These are phyloP conservation scores for Melipona quadrifasciata DNA, from an alignment of 1,140 invertebrate genomes.

Conservation along the genomic window DNA sequence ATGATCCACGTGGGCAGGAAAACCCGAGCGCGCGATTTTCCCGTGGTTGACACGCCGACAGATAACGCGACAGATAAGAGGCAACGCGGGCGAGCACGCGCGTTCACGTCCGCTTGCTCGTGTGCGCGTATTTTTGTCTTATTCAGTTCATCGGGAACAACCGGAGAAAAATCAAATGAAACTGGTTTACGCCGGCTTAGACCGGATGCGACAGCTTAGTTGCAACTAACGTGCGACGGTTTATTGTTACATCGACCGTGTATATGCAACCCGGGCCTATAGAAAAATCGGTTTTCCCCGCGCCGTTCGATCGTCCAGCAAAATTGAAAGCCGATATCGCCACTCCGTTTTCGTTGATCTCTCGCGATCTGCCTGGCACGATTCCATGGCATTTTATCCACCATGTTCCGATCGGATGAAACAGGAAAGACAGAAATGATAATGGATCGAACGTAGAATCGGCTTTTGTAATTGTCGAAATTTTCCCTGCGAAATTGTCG, in stretches of 20 bases:
- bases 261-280: background rate
- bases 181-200: slow-evolving; percentile 41
- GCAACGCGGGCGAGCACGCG: background rate
- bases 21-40: slow-evolving; percentile 10
- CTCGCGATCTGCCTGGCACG: slow-evolving; percentile 1
- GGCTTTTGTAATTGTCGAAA: background rate
- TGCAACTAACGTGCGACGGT: slow-evolving; percentile 12
- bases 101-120: background rate
- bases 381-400: background rate
- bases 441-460: background rate
- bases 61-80: slow-evolving; percentile 45
- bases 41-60: background rate
- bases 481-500: background rate
- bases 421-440: background rate
- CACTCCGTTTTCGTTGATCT: background rate
- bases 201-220: slow-evolving; percentile 26
- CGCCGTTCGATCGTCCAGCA: background rate
- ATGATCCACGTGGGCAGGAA: background rate
- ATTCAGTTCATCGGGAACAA: slow-evolving; percentile 39
- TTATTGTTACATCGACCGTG: slow-evolving; percentile 33
- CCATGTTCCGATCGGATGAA: background rate
- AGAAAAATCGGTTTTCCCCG: slow-evolving; percentile 18
- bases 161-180: slow-evolving; percentile 47
- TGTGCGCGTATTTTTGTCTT: slow-evolving; percentile 28
- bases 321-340: slow-evolving; percentile 2